Conservation (phyloP, 2,888 invertebrate genomes). For the Cephus nigrinus region DNA sequence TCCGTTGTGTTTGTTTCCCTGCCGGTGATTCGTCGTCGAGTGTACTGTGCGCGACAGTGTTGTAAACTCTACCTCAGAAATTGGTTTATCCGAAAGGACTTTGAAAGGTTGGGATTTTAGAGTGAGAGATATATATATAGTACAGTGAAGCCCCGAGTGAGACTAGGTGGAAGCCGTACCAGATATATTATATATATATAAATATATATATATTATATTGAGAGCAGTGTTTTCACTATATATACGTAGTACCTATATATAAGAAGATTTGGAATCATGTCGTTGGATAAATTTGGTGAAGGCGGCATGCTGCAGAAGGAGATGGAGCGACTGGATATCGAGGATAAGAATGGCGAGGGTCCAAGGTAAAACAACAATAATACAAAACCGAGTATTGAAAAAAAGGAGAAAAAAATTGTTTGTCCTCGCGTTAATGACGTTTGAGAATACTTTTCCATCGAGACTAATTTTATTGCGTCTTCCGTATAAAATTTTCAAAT, state of each 20-base stretch:
- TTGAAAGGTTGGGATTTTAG: background rate
- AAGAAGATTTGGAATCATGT: constrained; percentile 40
- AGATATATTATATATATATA: constrained; percentile 19
- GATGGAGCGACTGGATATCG: constrained; percentile 61
- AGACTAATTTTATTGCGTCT: background rate
- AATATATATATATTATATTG: constrained; percentile 31
- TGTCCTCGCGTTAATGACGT: background rate
- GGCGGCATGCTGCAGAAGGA: constrained; percentile 57
- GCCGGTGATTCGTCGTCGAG: background rate
- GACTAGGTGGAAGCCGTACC: constrained; percentile 8
- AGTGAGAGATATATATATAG: background rate
- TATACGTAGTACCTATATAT: background rate
- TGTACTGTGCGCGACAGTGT: constrained; percentile 28
- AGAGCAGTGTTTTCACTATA: constrained; percentile 16
- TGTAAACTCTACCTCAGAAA: constrained; percentile 37
- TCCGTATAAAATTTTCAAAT: background rate
- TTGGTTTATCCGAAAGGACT: background rate
- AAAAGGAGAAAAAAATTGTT: background rate
- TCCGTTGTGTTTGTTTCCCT: background rate
- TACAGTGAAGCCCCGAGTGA: constrained; percentile 21
- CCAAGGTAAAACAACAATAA: constrained; percentile 49
- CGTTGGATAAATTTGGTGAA: constrained; percentile 62
- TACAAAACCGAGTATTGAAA: background rate
- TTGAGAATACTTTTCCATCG: background rate
- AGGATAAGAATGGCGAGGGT: constrained; percentile 61